Percentiles rank a stretch among this genome's conserved stretches.
Conservation (phyloP, 2,797 vertebrate genomes). For the Acipenser transmontanus region DNA sequence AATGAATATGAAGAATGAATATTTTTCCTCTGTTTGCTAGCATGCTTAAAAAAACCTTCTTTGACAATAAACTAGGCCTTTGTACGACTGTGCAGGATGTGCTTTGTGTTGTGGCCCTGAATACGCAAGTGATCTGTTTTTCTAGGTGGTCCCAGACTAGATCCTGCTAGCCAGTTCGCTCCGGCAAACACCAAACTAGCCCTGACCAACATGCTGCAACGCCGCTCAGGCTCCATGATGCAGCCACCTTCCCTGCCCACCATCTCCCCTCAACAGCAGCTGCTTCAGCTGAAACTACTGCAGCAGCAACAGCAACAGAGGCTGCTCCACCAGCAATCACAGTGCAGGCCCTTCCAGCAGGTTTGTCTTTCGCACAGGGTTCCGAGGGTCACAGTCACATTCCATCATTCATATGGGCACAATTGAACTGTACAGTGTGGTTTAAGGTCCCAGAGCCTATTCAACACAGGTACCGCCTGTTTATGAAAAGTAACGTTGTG, state of each 20-base stretch:
- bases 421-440: too few species aligned
- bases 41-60: too few species aligned
- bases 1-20: too few species aligned
- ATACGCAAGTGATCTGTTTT: constrained; percentile 9
- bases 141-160: constrained; percentile 52
- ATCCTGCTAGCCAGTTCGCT: constrained; percentile 41
- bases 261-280: constrained; percentile 48
- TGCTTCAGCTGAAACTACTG: constrained; percentile 56
- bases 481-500: too few species aligned
- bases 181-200: constrained; percentile 59
- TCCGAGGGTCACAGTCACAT: too few species aligned
- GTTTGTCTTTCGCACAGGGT: too few species aligned
- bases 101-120: background rate
- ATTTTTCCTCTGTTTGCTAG: too few species aligned
- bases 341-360: constrained; percentile 31
- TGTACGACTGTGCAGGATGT: background rate
- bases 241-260: constrained; percentile 44
- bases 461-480: too few species aligned
- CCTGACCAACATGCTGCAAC: constrained; percentile 57
- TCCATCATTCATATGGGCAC: too few species aligned
- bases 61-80: too few species aligned
- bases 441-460: too few species aligned
- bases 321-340: constrained; percentile 49
- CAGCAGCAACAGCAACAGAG: constrained; percentile 46
- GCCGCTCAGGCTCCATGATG: constrained; percentile 42